Base-by-base conservation (phyloP, 2,888 invertebrate genomes). In the Melikaiella ostensackeni region DNA sequence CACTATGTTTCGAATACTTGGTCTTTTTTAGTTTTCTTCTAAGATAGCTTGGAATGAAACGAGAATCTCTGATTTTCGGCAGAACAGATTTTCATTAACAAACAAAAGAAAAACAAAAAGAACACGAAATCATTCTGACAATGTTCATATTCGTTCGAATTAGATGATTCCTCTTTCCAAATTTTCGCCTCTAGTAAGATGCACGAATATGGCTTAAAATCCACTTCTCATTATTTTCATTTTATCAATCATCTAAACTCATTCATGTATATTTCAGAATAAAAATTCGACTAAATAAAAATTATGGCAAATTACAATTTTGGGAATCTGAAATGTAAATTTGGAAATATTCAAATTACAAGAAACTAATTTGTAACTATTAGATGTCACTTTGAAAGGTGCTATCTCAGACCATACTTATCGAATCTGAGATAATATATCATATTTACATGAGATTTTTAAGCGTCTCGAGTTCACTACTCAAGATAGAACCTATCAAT, bases 11-110 rank as follows among this genome's bases (percentile, higher is more conserved):
- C 4, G 27, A 70, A 50, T 30, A 70, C 27, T 50, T 33, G 42
- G 24, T 24, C 19, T 24, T 42, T 35, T 42, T 16, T 24, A 50
- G 11, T 70, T 33, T 55, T 21, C 70, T 70, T 33, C 21, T 50
- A 70, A 19, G 33, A 50, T 50, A 24, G 11, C n/a, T 19, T 63
- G 74, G 35, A 64, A 77, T 59, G 76, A 84, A 75, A 85, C 79
- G 75, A 85, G 84, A 75, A 81, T 73, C 50, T 70, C 30, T 33
- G 13, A n/a, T 46, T 30, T n/a, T 50, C n/a, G 30, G 50, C 70
- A 30, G 21, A 46, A 50, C 30, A 50, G 70, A 70, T 30, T 70
- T 66, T 70, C 70, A 8, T 46, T 50, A 70, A 70, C 50, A 55
- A 70, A 55, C 70, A 30, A 74, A 78, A 70, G 59, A 75, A 74